Base-by-base conservation (phyloP, 2,797 vertebrate species). In the Urophycis tenuis region DNA sequence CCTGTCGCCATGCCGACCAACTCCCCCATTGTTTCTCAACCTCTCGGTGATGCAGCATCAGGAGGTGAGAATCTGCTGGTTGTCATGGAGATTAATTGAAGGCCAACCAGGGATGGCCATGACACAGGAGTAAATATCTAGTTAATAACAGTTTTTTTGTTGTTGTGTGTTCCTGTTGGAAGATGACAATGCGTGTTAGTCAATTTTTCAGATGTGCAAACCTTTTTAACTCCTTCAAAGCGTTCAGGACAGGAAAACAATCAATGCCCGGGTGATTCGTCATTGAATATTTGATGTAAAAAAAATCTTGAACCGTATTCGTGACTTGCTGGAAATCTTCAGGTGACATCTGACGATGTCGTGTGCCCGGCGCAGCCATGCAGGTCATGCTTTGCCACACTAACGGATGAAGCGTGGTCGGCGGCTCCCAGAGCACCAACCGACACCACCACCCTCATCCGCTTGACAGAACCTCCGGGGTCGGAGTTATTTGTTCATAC, bases 111-210 rank as follows among this genome's bases (percentile, higher is more conserved):
- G 77, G 82, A 89, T 77, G 78, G 80, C 79, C 78, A 76, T 39
- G 77, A 73, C 79, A 78, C 7, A 31, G 30, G 8, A 49, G 32
- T 60, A 11, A 74, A 74, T 71, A 33, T 71, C 32, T 71, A 71
- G n/a, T n/a, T n/a, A n/a, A n/a, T n/a, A 31, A 71, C 30, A 12
- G 14, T 15, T 30, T 60, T 9, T 60, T 10, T 25, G 11, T 67
- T 67, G n/a, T n/a, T 75, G 76, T 74, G 77, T 81, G 84, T 78
- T 88, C 90, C 91, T 92, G 92, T 91, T 88, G 89, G 83, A 88
- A 91, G 83, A 92, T 85, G 86, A 90, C 85, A 92, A 85, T 49
- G 87, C 79, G 81, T 79, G 89, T 92, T 92, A 91, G 90, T 88
- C 82, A 88, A 87, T 76, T 76, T 73, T 80, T 84, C 73, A 82